phyloP scores from a whole-genome alignment of 2,797 vertebrate species.

The Parotocinclus haroldoi region DNA sequence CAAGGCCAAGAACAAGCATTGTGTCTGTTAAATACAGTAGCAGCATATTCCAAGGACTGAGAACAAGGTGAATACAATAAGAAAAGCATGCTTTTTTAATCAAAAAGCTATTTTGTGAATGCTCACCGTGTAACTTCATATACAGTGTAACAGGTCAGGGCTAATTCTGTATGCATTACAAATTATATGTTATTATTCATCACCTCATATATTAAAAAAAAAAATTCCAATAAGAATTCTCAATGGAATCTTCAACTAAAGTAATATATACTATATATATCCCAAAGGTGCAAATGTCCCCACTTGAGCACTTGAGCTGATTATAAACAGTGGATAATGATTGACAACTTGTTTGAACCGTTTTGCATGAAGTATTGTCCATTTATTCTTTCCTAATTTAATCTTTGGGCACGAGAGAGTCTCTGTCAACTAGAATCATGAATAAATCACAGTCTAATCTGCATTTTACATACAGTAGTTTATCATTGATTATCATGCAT shows the following conservation, averaged over 20 bases:
- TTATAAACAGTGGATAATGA: slow-evolving; percentile 2
- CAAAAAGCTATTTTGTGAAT: slow-evolving; percentile 13
- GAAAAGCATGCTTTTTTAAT: background rate
- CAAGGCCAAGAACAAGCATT: slow-evolving; percentile 38
- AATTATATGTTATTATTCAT: too few relatives aligned
- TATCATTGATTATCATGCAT: slow-evolving; percentile 12
- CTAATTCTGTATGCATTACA: too few relatives aligned
- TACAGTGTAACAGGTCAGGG: too few relatives aligned
- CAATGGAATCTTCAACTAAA: too few relatives aligned
- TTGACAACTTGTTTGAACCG: slow-evolving; percentile 6
- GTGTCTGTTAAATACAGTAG: slow-evolving; percentile 3
- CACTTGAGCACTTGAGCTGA: too few relatives aligned
- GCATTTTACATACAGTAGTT: slow-evolving; percentile 12
- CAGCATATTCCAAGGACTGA: background rate
- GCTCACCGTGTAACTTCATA: background rate
- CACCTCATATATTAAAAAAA: too few relatives aligned
- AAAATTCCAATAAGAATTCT: too few relatives aligned
- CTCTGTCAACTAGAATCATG: background rate
- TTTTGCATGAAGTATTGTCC: background rate
- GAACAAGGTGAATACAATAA: slow-evolving; percentile 13
- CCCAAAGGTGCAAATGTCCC: too few relatives aligned
- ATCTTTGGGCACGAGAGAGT: slow-evolving; percentile 10
- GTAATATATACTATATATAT: too few relatives aligned
- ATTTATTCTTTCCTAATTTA: slow-evolving; percentile 7
- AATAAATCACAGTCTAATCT: slow-evolving; percentile 13